Base-by-base conservation (phyloP, 1,140 invertebrate species). In the Proctacanthus coquilletti region DNA sequence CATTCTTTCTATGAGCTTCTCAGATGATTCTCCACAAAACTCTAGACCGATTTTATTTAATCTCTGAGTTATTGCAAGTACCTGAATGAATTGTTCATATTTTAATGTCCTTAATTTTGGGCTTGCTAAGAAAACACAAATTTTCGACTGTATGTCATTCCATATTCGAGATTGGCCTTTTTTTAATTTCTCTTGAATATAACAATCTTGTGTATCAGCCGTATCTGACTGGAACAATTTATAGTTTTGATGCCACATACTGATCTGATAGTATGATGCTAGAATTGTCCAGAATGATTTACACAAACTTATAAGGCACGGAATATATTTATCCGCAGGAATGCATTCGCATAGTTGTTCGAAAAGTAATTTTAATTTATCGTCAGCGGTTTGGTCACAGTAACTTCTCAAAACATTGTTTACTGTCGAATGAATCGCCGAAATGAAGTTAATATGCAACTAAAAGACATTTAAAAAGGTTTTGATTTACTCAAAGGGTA, bases 81-180 rank as follows among this genome's bases (percentile, higher is more conserved):
- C 80, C 52, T 87, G 77, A 25, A 96, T 81, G 53, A 96, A 95
- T 45, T 95, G 87, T 48, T 97, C 91, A 56, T 95, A 92, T 48
- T 91, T 91, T 46, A 85, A 82, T 18, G 70, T 71, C 3, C 76
- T 80, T 31, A 60, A 23, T 21, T 55, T 60, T 17, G 43, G 46
- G 33, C 51, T 51, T 37, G 57, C 51, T 33, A 60, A 39, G 33
- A 51, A 60, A 5, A 55, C 42, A 34, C 50, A 58, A 4, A 96
- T 79, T 66, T 95, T 94, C 3, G 80, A 80, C 57, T 96, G 85
- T 0, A 96, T 80, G 47, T 97, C 93, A 45, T 88, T 80, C 92
- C 92, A 97, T 34, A 97, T 76, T 43, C 86, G 70, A 2, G 72
- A 64, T 36, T 87, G 65, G 8, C 91, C 89, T 44, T 81, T 80